Conservation (phyloP, 2,113 vertebrate species). For the Ctenomys sociabilis region DNA sequence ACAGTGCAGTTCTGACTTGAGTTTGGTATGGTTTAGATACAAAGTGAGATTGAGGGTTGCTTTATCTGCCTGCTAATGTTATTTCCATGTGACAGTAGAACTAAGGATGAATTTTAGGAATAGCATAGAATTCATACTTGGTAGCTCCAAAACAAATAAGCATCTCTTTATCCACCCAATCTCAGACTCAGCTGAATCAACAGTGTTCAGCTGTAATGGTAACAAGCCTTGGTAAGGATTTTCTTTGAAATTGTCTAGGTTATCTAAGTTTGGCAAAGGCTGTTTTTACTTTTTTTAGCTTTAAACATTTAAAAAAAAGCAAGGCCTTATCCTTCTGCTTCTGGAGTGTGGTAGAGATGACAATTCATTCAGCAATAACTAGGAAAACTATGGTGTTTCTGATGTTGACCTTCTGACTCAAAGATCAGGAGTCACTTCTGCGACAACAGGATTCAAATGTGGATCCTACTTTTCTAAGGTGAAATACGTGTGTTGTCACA, state of each 20-base stretch:
- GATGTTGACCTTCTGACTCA: too few species aligned
- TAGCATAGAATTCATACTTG: background rate
- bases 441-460: too few species aligned
- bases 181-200: background rate
- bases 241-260: background rate
- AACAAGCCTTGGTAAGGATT: background rate
- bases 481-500: background rate
- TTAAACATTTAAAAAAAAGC: background rate
- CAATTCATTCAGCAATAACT: rapidly evolving
- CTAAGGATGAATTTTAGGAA: background rate
- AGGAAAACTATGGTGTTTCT: rapidly evolving
- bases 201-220: rapidly evolving
- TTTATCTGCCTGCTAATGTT: background rate
- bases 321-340: background rate
- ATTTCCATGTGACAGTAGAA: background rate
- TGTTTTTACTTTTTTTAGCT: background rate
- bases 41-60: background rate
- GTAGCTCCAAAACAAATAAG: background rate
- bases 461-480: background rate
- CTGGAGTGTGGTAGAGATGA: background rate
- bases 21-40: background rate
- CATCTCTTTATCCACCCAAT: background rate
- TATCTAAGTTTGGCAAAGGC: background rate
- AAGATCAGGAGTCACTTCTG: too few species aligned
- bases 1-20: background rate